A percentile compares a stretch with the other conserved stretches of the same genome.
These are phyloP conservation scores for Acleris emargana DNA, from an alignment of 2,888 invertebrate species.

Conservation along the genomic window DNA sequence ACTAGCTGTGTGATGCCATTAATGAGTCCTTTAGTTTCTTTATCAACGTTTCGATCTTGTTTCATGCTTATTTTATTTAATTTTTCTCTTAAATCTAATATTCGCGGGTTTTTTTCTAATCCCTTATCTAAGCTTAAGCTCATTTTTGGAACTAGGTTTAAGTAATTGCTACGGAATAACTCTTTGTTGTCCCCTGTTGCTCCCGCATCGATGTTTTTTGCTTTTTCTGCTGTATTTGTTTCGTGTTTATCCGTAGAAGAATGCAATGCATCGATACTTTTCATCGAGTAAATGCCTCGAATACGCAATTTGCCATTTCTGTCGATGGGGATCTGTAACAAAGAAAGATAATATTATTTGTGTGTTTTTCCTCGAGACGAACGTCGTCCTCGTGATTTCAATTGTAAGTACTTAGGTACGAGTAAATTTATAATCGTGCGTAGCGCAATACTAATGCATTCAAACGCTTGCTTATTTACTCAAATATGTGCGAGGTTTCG, in stretches of 20 bases:
- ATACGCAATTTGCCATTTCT: slow-evolving; percentile 73
- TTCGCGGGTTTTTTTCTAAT: slow-evolving; percentile 72
- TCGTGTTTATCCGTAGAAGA: slow-evolving; percentile 53
- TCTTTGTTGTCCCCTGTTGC: slow-evolving; percentile 62
- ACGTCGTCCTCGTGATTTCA: background rate
- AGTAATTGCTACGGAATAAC: slow-evolving; percentile 64
- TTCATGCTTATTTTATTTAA: slow-evolving; percentile 76
- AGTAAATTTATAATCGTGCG: too few relatives aligned
- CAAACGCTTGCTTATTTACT: too few relatives aligned
- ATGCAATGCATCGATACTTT: slow-evolving; percentile 61
- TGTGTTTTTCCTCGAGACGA: slow-evolving; percentile 6
- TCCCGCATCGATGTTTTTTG: slow-evolving; percentile 53
- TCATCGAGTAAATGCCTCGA: slow-evolving; percentile 64
- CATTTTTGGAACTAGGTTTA: slow-evolving; percentile 77
- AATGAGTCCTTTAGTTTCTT: slow-evolving; percentile 71
- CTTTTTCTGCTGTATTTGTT: slow-evolving; percentile 51
- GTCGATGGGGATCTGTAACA: slow-evolving; percentile 77
- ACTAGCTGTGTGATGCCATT: slow-evolving; percentile 74
- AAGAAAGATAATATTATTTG: slow-evolving; percentile 39
- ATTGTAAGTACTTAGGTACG: too few relatives aligned
- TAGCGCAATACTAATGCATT: too few relatives aligned
- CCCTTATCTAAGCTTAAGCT: slow-evolving; percentile 70
- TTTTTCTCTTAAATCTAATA: slow-evolving; percentile 75
- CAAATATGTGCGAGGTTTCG: too few relatives aligned
- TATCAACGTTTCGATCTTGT: slow-evolving; percentile 70